Evolutionary conservation across 2,888 invertebrate genomes (phyloP), one percentile per base, ranked within the genome.

Genomic region (Cephus runcator): DNA sequence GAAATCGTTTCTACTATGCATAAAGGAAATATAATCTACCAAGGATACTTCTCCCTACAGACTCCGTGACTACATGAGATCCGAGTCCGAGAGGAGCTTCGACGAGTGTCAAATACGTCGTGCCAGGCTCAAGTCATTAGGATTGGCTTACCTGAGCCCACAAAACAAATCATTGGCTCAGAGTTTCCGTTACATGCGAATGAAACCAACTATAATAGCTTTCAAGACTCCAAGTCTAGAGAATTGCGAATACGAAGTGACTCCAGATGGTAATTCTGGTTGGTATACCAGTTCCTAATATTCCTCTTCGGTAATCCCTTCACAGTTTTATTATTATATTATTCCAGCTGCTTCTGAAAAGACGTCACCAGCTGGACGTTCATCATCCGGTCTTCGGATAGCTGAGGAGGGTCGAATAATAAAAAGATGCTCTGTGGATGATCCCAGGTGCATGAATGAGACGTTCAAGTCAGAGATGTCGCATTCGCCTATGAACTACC

Each of bases 171-270:
- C 96, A 0, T 92, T 97, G 80, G 97, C 96, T 0, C 96, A 97
- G 88, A 96, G 96, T 89, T 97, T 97, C 92, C 94, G 97, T n/a
- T 97, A 97, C 89, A 97, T 97, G 97, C 92, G 97, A 73, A 95
- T 95, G 84, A 97, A 97, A 86, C 98, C 98, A 0, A 96, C 97
- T 0, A 96, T 97, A 82, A 96, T 97, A 75, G 96, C 97, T 0
- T 96, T 97, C 89, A 96, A 96, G 91, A 96, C 97, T 2, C 97
- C 97, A 1, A 96, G 95, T 90, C 91, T 95, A 77, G 96, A 97
- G 83, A 94, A 94, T 85, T 94, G 94, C 85, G 95, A 96, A 81
- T 85, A 86, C 73, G 85, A 88, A 73, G 68, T 82, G 56, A 79
- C 83, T 74, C 75, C 82, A 15, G 93, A 93, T 73, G 93, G 23